Evolutionary conservation across 2,888 invertebrate species (phyloP).

Genomic region (Lepidonotus clava): DNA sequence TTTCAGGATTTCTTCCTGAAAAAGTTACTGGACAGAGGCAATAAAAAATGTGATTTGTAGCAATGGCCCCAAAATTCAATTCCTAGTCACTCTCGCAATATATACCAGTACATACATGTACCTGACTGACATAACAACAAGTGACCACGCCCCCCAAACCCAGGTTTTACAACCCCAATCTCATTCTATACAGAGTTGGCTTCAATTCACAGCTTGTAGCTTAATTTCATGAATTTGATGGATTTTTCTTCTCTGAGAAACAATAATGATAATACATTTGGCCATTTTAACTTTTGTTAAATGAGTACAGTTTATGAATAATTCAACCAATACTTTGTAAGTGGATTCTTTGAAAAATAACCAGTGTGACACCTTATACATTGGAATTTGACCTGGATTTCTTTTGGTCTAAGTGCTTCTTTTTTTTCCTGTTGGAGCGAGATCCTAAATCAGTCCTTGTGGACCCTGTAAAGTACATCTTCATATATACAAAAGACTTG

Average conservation of each 20-base stretch:
- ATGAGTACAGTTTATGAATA: not conserved
- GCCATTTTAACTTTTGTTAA: not conserved
- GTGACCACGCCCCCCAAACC: too few species aligned
- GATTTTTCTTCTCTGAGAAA: conserved; percentile 9
- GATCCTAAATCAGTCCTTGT: conserved; percentile 6
- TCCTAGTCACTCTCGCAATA: not conserved
- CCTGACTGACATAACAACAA: too few species aligned
- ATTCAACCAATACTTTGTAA: not conserved
- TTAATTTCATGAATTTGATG: conserved; percentile 10
- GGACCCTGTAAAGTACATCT: not conserved
- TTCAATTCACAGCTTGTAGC: not conserved
- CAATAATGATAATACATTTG: not conserved
- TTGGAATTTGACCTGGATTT: conserved; percentile 29
- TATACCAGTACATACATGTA: too few species aligned
- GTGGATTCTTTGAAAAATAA: not conserved
- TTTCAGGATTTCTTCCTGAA: not conserved
- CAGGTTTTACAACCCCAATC: not conserved
- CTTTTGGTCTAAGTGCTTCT: conserved; percentile 25
- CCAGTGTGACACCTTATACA: not conserved
- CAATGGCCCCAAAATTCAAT: conserved; percentile 34
- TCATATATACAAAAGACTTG: not conserved
- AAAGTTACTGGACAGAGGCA: conserved; percentile 21
- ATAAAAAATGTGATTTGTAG: conserved; percentile 23
- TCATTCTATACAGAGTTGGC: not conserved
- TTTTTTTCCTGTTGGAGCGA: conserved; percentile 7